These are phyloP conservation scores for Hirundichthys speculiger DNA, from an alignment of 2,113 vertebrate species.

Conservation along the genomic window DNA sequence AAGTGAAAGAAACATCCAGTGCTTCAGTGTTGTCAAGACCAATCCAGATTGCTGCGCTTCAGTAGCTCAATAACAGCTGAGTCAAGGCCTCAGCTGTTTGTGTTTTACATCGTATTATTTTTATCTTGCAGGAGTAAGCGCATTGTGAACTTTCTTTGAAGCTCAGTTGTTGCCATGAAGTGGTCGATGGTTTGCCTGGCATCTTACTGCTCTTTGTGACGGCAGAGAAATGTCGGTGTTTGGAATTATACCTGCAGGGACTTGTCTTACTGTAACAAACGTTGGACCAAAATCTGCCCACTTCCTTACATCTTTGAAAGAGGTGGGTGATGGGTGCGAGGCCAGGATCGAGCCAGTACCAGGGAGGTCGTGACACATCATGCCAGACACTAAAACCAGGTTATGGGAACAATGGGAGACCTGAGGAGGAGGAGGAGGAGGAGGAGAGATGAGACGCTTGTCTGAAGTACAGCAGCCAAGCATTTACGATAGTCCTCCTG, in stretches of 20 bases:
- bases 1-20: constrained; percentile 34
- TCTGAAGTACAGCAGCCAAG: constrained; percentile 65
- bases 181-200: constrained; percentile 39
- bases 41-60: constrained; percentile 22
- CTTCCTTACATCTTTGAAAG: constrained; percentile 23
- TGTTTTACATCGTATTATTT: constrained; percentile 24
- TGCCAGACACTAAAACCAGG: constrained; percentile 49
- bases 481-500: constrained; percentile 64
- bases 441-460: constrained; percentile 36
- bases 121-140: constrained; percentile 26
- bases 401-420: constrained; percentile 50
- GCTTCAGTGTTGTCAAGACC: constrained; percentile 33
- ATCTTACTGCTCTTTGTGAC: constrained; percentile 40
- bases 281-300: constrained; percentile 27
- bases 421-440: constrained; percentile 22
- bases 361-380: constrained; percentile 21
- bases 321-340: constrained; percentile 26
- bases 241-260: constrained; percentile 34
- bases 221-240: constrained; percentile 21
- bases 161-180: constrained; percentile 28
- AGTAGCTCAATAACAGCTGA: background rate
- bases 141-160: constrained; percentile 35
- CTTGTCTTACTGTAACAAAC: constrained; percentile 30
- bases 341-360: background rate
- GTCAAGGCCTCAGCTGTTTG: constrained; percentile 1